These are phyloP conservation scores for Andrena chrysosceles DNA, from an alignment of 2,888 invertebrate genomes.

Conservation along the genomic window DNA sequence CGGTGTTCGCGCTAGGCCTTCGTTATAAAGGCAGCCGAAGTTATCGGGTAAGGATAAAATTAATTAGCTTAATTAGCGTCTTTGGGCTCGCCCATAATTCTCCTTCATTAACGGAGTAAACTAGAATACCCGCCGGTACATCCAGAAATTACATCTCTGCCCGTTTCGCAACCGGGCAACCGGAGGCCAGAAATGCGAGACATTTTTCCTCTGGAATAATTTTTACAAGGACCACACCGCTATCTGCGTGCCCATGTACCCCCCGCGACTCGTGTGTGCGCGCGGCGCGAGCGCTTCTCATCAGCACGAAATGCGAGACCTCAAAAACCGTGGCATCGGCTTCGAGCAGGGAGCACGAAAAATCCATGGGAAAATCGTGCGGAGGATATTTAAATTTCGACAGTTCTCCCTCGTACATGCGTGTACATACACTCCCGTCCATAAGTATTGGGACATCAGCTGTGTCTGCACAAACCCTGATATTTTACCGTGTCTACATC, in stretches of 20 bases:
- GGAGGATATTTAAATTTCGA: slow-evolving; percentile 57
- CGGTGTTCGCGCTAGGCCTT: slow-evolving; percentile 37
- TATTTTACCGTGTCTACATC: no score
- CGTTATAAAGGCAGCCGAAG: slow-evolving; percentile 44
- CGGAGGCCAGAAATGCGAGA: slow-evolving; percentile 67
- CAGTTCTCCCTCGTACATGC: not conserved
- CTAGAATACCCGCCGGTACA: slow-evolving; percentile 49
- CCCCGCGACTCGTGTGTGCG: slow-evolving; percentile 44
- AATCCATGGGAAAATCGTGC: slow-evolving; percentile 46
- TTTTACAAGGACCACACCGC: slow-evolving; percentile 63
- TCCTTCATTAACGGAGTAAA: slow-evolving; percentile 71
- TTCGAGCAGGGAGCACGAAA: slow-evolving; percentile 9
- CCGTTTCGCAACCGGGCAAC: slow-evolving; percentile 25
- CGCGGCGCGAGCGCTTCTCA: slow-evolving; percentile 52
- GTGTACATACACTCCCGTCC: no score
- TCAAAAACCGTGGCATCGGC: slow-evolving; percentile 50
- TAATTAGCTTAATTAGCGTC: slow-evolving; percentile 72
- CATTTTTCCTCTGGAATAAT: slow-evolving; percentile 68
- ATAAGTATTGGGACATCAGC: no score
- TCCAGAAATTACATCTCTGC: slow-evolving; percentile 56
- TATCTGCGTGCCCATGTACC: slow-evolving; percentile 32
- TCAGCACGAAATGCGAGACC: slow-evolving; percentile 66
- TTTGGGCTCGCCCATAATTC: slow-evolving; percentile 64
- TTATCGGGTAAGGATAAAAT: slow-evolving; percentile 64
- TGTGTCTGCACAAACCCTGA: no score